A percentile compares a stretch with the other conserved stretches of the same genome.
Conservation (phyloP, 2,888 invertebrate genomes). For the Tanytarsus gracilentus region DNA sequence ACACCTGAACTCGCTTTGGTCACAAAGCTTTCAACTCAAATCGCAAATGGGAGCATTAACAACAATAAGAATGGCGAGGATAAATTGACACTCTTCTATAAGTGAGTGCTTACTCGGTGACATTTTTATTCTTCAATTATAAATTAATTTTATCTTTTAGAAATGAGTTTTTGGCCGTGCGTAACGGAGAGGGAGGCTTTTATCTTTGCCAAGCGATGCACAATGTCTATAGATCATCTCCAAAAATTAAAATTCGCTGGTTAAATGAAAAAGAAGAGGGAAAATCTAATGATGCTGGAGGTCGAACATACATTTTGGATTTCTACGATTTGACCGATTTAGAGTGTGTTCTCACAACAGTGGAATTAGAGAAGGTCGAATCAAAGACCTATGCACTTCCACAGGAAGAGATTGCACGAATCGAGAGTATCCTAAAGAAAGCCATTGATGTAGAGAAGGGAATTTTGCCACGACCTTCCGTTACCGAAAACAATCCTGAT, state of each 20-base stretch:
- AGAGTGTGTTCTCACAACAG: conserved; percentile 79
- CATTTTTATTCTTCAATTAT: neutral
- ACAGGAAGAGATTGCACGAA: conserved; percentile 64
- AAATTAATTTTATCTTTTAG: conserved; percentile 44
- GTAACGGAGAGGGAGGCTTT: conserved; percentile 81
- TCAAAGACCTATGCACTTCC: conserved; percentile 63
- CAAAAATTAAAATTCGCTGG: conserved; percentile 84
- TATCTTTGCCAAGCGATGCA: conserved; percentile 84
- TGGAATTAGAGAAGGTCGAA: conserved; percentile 64
- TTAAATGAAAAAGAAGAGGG: conserved; percentile 61
- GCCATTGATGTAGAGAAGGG: conserved; percentile 75
- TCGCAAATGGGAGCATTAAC: conserved; percentile 51
- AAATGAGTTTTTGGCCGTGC: conserved; percentile 82
- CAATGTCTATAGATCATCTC: conserved; percentile 78
- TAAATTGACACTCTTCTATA: conserved; percentile 78
- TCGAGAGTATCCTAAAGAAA: conserved; percentile 72
- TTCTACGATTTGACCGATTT: conserved; percentile 86
- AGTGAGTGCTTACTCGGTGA: conserved; percentile 47
- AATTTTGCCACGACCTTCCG: conserved; percentile 51
- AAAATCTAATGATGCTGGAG: conserved; percentile 43
- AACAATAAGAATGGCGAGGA: conserved; percentile 50
- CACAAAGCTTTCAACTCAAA: conserved; percentile 59
- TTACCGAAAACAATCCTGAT: conserved; percentile 78
- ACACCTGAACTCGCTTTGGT: conserved; percentile 68
- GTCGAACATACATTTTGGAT: conserved; percentile 73